phyloP scores from a whole-genome alignment of 2,113 vertebrate genomes.

The Crotalus horridus region DNA sequence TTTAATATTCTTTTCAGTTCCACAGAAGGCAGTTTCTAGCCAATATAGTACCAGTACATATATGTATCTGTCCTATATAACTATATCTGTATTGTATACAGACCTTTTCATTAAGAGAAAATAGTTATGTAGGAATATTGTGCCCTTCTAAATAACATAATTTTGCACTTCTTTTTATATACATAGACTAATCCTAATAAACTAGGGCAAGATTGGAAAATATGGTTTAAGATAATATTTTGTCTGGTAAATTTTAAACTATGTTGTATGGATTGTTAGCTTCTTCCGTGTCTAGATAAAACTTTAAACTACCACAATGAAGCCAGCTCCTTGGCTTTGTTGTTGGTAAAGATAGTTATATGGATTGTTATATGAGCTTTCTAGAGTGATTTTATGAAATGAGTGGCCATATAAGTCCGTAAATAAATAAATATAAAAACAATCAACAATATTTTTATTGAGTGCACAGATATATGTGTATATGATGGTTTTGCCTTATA shows the following conservation, averaged over 20 bases:
- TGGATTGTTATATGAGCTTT: background rate
- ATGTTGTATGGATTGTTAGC: background rate
- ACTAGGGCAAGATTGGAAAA: background rate
- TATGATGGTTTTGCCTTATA: constrained; percentile 54
- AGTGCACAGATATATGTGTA: background rate
- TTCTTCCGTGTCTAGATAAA: background rate
- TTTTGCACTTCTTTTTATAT: background rate
- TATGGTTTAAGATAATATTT: background rate
- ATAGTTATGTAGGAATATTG: background rate
- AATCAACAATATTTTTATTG: background rate
- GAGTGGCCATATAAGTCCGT: background rate
- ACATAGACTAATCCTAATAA: background rate
- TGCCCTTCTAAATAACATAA: background rate
- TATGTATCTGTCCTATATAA: background rate
- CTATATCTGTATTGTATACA: background rate
- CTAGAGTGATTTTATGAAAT: background rate
- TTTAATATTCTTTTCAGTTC: background rate
- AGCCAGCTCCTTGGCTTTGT: background rate
- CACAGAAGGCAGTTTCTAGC: too few relatives aligned
- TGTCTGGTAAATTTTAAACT: background rate
- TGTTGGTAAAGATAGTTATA: background rate
- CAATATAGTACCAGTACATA: background rate
- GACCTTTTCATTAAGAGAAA: background rate
- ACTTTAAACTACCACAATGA: background rate
- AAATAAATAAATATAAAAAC: background rate